Evolutionary conservation across 1,140 invertebrate species (phyloP), one percentile per base, ranked within the genome.

Genomic region (Trichoplusia ni): DNA sequence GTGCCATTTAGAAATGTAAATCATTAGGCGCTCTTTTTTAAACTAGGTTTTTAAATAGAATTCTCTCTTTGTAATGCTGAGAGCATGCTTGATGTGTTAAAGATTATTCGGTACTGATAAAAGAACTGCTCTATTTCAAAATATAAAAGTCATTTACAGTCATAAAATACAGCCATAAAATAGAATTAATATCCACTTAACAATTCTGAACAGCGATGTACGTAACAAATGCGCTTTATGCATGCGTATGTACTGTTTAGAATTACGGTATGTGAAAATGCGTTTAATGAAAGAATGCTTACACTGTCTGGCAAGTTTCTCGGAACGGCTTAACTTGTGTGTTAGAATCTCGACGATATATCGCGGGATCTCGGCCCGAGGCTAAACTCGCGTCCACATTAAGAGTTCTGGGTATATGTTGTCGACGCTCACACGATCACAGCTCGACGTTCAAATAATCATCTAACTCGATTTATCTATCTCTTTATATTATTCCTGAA

Each of bases 261-360:
- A 49, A 49, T 13, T 14, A 25, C 19, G n/a, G n/a, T 54, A 14
- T 54, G 49, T 37, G 19, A 38, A 54, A 54, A 37, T 54, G 51
- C 35, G 33, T 38, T 54, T 54, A 38, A 54, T 54, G 33, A 54
- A 54, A 54, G 51, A 54, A 54, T 54, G 51, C 11, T 13, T 9
- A 9, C 51, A 25, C 21, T 13, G 51, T 38, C 51, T 38, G 51
- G 33, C 35, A 54, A 54, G 51, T 38, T 54, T 54, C 51, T 54
- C 13, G 33, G 51, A 54, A 54, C 37, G 51, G 51, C 51, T 54
- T 54, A 54, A 54, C 18, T 54, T 54, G 14, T 37, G 51, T 54
- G 35, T 54, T 54, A 54, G 51, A 54, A 54, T 54, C 51, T 54
- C 51, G 33, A 21, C 29, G 47, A 42, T 47, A 47, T 54, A 54